These are phyloP conservation scores for Papilio protenor DNA, from an alignment of 2,888 invertebrate genomes.

Conservation along the genomic window DNA sequence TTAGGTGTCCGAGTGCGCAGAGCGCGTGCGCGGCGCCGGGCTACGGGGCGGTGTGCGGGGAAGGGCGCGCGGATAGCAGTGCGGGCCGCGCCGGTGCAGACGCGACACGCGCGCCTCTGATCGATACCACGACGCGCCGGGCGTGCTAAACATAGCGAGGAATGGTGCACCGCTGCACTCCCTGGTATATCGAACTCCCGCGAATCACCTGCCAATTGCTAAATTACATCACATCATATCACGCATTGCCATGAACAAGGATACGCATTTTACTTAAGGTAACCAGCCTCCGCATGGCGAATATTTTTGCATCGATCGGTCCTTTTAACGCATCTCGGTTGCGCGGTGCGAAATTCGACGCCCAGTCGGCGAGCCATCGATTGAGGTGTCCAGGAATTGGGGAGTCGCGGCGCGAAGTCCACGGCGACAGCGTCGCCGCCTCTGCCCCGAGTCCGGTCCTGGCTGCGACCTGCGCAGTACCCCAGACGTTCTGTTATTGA, in stretches of 20 bases:
- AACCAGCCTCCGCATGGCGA: conserved; percentile 45
- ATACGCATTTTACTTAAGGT: conserved; percentile 54
- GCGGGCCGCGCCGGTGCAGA: conserved; percentile 80
- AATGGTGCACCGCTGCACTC: conserved; percentile 73
- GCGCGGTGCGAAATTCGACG: conserved; percentile 51
- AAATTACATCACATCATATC: conserved; percentile 8
- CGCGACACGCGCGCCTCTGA: conserved; percentile 73
- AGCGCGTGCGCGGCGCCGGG: conserved; percentile 71
- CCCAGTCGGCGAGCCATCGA: conserved; percentile 60
- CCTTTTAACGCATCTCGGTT: conserved; percentile 45
- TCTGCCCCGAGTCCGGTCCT: conserved; percentile 70
- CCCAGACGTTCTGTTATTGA: conserved; percentile 68
- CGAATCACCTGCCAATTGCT: conserved; percentile 36
- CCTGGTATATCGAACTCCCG: conserved; percentile 57
- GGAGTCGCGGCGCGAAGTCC: conserved; percentile 60
- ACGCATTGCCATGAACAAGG: conserved; percentile 45
- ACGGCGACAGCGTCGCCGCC: conserved; percentile 56
- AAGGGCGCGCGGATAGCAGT: conserved; percentile 65
- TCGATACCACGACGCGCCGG: conserved; percentile 51
- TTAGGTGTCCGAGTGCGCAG: conserved; percentile 47
- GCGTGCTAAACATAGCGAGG: conserved; percentile 67
- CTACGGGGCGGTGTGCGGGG: conserved; percentile 45
- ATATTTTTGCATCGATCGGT: conserved; percentile 40
- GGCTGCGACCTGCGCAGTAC: conserved; percentile 63
- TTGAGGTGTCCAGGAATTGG: conserved; percentile 67